A percentile compares a stretch with the other conserved stretches of the same genome.
phyloP scores from a whole-genome alignment of 2,888 invertebrate genomes.

The Leucoptera coffeella region DNA sequence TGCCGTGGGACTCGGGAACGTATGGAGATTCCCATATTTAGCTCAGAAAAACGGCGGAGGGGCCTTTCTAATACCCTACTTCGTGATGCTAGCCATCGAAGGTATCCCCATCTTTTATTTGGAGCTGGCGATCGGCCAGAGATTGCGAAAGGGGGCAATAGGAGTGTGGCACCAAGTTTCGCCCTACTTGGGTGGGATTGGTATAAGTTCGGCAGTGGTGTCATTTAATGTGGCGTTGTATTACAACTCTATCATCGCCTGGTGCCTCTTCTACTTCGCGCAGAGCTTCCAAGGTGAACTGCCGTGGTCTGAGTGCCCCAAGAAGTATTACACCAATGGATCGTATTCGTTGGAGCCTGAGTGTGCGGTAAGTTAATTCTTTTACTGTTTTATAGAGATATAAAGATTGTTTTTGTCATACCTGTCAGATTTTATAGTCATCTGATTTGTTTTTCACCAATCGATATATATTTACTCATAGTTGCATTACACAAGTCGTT shows the following conservation, averaged over 20 bases:
- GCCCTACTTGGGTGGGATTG: slow-evolving; percentile 82
- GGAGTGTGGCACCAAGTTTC: slow-evolving; percentile 95
- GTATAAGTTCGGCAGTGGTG: slow-evolving; percentile 91
- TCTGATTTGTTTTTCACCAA: background rate
- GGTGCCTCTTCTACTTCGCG: slow-evolving; percentile 93
- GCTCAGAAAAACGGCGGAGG: slow-evolving; percentile 95
- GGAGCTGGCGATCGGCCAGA: slow-evolving; percentile 91
- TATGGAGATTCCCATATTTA: slow-evolving; percentile 92
- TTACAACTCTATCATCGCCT: slow-evolving; percentile 96
- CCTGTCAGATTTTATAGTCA: background rate
- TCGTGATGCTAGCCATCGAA: slow-evolving; percentile 90
- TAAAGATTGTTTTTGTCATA: background rate
- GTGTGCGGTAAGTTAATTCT: slow-evolving; percentile 60
- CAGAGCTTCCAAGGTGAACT: slow-evolving; percentile 88
- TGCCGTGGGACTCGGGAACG: slow-evolving; percentile 91
- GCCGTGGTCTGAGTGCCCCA: slow-evolving; percentile 91
- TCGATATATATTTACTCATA: too few relatives aligned
- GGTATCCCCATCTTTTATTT: slow-evolving; percentile 95
- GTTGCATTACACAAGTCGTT: too few relatives aligned
- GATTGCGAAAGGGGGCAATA: slow-evolving; percentile 87
- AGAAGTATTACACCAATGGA: slow-evolving; percentile 70
- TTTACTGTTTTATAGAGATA: slow-evolving; percentile 1
- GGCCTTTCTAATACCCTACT: slow-evolving; percentile 94
- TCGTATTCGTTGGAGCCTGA: slow-evolving; percentile 76
- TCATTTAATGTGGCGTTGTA: slow-evolving; percentile 95